A percentile compares a stretch with the other conserved stretches of the same genome.
Conservation (phyloP, 2,797 vertebrate species). For the Rhinoraja longicauda region DNA sequence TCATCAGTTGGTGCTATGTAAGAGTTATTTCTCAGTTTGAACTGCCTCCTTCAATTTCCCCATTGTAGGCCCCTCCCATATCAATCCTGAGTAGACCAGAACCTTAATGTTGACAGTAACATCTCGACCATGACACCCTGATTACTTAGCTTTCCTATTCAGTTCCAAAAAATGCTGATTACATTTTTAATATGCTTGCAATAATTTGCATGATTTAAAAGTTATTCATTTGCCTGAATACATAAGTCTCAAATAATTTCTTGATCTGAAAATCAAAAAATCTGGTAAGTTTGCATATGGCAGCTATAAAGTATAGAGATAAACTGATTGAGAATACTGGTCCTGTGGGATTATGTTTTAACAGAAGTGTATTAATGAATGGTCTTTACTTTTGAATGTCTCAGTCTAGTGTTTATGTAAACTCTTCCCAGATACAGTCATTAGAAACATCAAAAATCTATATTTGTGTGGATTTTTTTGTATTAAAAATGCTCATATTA, state of each 20-base stretch:
- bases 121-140: neutral
- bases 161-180: neutral
- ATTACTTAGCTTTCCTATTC: neutral
- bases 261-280: neutral
- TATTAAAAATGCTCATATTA: neutral
- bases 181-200: neutral
- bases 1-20: neutral
- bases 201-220: slow-evolving; percentile 6
- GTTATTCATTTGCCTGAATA: neutral
- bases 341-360: neutral
- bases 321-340: neutral
- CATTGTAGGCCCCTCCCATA: neutral
- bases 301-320: neutral
- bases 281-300: neutral
- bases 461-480: neutral
- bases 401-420: neutral
- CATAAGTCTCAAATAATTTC: neutral
- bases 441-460: neutral
- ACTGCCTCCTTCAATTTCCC: no score
- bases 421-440: neutral
- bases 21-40: neutral
- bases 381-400: neutral
- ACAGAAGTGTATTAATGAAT: neutral
- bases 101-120: neutral
- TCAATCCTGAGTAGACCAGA: neutral